Evolutionary conservation across 2,113 vertebrate species (phyloP).

Genomic region (Tursiops truncatus): DNA sequence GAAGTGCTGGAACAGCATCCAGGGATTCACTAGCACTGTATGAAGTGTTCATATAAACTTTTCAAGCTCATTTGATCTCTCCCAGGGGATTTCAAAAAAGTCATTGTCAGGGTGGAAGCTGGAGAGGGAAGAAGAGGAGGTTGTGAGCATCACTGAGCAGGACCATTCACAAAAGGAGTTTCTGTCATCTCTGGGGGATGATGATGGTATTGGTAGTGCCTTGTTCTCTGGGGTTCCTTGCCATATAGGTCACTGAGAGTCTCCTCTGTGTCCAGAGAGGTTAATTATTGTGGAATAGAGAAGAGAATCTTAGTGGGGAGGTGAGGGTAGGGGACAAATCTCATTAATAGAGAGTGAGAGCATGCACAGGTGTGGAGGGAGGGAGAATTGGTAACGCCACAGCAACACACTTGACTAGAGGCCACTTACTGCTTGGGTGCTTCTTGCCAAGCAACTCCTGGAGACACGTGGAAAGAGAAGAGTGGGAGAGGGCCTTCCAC

Average conservation of each 20-base stretch:
- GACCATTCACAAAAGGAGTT: background rate
- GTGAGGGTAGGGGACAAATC: background rate
- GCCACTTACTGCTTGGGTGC: conserved; percentile 51
- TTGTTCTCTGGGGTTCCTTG: background rate
- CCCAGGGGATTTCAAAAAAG: conserved; percentile 29
- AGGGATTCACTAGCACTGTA: background rate
- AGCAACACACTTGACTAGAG: conserved; percentile 31
- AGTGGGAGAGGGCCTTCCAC: background rate
- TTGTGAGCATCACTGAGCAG: background rate
- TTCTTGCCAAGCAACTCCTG: conserved; percentile 67
- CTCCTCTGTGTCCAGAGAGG: conserved; percentile 19
- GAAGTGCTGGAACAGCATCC: background rate
- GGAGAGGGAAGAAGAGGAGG: background rate
- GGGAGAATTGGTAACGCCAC: conserved; percentile 21
- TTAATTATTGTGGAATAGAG: conserved; percentile 52
- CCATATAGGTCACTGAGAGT: background rate
- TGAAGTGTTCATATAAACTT: background rate
- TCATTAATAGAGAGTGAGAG: conserved; percentile 49
- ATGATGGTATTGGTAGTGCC: background rate
- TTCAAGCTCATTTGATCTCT: background rate
- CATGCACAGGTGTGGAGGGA: background rate
- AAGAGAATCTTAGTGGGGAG: conserved; percentile 45
- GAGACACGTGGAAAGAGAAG: conserved; percentile 35
- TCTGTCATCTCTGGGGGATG: background rate
- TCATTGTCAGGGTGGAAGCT: background rate